Evolutionary conservation across 2,113 vertebrate species (phyloP).

Genomic region (Rafetus swinhoei): DNA sequence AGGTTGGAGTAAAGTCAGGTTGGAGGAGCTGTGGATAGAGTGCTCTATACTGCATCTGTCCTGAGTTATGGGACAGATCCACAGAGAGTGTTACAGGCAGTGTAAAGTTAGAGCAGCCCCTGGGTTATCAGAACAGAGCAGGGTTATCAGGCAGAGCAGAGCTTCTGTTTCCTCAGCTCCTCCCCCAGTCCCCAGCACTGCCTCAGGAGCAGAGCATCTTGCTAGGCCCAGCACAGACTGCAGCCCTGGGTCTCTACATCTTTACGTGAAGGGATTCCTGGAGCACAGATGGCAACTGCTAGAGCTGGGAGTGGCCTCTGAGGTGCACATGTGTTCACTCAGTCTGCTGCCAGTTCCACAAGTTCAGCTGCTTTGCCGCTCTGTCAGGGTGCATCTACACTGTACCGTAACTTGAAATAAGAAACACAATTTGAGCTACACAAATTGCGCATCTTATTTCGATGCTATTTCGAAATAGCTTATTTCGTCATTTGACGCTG

Average conservation of each 20-base stretch:
- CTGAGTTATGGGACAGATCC: background rate
- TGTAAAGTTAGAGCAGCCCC: background rate
- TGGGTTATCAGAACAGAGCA: background rate
- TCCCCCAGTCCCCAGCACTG: background rate
- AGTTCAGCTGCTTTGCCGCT: background rate
- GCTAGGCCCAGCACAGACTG: background rate
- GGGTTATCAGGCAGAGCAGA: background rate
- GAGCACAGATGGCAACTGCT: background rate
- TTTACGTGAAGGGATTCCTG: background rate
- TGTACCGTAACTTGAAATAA: too few relatives aligned
- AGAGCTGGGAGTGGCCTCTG: accelerated
- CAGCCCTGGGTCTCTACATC: background rate
- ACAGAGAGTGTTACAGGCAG: background rate
- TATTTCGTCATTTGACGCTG: too few relatives aligned
- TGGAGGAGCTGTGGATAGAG: background rate
- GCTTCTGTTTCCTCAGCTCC: background rate
- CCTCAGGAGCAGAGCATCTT: background rate
- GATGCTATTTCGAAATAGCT: too few relatives aligned
- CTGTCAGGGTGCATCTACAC: background rate
- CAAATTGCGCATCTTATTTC: too few relatives aligned
- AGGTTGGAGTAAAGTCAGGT: background rate
- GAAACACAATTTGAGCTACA: too few relatives aligned
- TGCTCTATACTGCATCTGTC: background rate
- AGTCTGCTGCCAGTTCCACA: background rate
- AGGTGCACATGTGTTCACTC: background rate